Base-by-base conservation (phyloP, 1,140 invertebrate species). In the Pachyrhynchus sulphureomaculatus region DNA sequence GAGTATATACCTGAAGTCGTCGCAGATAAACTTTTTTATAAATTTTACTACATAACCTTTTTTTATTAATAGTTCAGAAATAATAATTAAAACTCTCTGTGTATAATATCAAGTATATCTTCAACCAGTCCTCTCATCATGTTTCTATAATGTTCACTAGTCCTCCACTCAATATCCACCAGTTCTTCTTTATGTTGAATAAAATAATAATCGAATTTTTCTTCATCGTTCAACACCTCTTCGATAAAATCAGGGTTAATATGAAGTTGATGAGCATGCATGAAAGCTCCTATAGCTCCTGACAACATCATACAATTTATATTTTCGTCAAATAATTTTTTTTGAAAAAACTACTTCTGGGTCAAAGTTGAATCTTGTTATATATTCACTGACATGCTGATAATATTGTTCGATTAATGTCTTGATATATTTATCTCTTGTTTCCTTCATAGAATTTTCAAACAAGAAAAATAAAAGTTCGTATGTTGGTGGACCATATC, bases 401-500 rank as follows among this genome's bases (percentile, higher is more conserved):
- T 72, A 80, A 66, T 81, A 80, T 12, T 75, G 59, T 9, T 73
- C 47, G 3, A 76, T 51, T 1, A 80, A 42, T 52, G 69, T 37
- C 6, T 42, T 53, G 53, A 77, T 73, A 48, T 77, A 54, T 18
- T 66, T 37, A 8, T 73, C 64, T 26, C 80, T 63, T 24, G 77
- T 75, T 10, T 72, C 60, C 3, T 72, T 68, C 2, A 66, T 69
- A 0, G 74, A 67, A 24, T 68, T 72, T 0, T 78, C 45, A 58
- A 77, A 76, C 0, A 81, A 45, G 0, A 80, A 66, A 6, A 73
- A 71, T 2, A 75, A 57, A 0, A 80, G 32, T 57, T 85, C 83
- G 13, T 81, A 78, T 0, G 77, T 77, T 3, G 81, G 69, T 2
- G 82, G 82, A 8, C 71, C 70, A 17, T 83, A 83, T 8, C 82